Conservation (phyloP, 2,888 invertebrate species). For the Micoletzkya japonica region DNA sequence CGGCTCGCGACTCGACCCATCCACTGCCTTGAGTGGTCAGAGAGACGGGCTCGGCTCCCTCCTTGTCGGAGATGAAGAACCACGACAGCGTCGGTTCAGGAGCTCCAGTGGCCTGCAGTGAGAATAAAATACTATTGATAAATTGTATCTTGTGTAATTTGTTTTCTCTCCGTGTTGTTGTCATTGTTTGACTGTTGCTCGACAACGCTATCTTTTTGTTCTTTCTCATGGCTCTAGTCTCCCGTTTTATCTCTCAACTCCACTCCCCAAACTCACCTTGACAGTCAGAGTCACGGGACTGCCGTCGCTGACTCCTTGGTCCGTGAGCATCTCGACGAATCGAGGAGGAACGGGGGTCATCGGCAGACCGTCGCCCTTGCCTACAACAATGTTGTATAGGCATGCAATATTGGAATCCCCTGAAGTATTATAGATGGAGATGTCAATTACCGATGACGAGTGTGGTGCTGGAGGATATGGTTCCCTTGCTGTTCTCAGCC, state of each 20-base stretch:
- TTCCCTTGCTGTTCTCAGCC: slow-evolving; percentile 65
- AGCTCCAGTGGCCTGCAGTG: slow-evolving; percentile 31
- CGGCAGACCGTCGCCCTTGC: slow-evolving; percentile 22
- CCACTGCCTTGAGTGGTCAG: slow-evolving; percentile 28
- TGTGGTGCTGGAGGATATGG: slow-evolving; percentile 43
- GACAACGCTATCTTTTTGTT: too few relatives aligned
- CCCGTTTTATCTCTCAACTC: neutral
- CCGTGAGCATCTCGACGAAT: slow-evolving; percentile 43
- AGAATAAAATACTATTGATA: neutral
- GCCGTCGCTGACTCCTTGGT: slow-evolving; percentile 50
- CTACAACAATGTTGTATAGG: neutral
- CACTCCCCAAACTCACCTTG: slow-evolving; percentile 36
- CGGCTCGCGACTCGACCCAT: slow-evolving; percentile 50
- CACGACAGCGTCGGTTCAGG: slow-evolving; percentile 52
- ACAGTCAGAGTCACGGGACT: slow-evolving; percentile 49
- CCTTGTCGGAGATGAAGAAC: slow-evolving; percentile 49
- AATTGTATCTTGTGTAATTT: too few relatives aligned
- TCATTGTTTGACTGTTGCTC: neutral
- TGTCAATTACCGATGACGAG: slow-evolving; percentile 33
- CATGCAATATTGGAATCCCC: neutral
- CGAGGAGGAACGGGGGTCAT: slow-evolving; percentile 26
- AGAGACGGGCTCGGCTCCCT: slow-evolving; percentile 26
- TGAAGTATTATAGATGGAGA: neutral
- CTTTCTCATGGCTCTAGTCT: too few relatives aligned
- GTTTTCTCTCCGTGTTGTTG: too few relatives aligned